Conservation (phyloP, 2,888 invertebrate genomes). For the Carpatolechia fugitivella region DNA sequence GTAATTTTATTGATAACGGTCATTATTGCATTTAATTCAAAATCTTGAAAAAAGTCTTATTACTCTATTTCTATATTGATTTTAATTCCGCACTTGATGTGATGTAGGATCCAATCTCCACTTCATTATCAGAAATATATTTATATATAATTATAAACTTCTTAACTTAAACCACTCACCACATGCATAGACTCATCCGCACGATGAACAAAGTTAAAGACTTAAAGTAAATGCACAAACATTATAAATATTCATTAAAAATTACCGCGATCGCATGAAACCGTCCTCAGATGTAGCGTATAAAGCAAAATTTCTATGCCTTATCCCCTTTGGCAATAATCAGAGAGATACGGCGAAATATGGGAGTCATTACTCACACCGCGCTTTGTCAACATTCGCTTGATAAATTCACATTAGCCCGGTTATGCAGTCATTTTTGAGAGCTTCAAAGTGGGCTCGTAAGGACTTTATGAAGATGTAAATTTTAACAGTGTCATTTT, state of each 20-base stretch:
- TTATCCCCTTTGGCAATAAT: slow-evolving; percentile 67
- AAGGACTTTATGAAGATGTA: slow-evolving; percentile 7
- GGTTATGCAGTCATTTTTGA: slow-evolving; percentile 49
- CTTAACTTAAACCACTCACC: neutral
- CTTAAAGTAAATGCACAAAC: slow-evolving; percentile 54
- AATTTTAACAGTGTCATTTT: neutral
- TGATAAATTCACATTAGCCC: slow-evolving; percentile 62
- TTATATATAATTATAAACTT: too few relatives aligned
- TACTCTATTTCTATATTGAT: too few relatives aligned
- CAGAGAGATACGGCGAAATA: slow-evolving; percentile 66
- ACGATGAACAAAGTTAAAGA: slow-evolving; percentile 40
- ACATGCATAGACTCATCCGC: neutral
- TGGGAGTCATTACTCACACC: slow-evolving; percentile 62
- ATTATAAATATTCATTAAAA: slow-evolving; percentile 68
- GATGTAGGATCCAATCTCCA: too few relatives aligned
- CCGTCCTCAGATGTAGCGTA: slow-evolving; percentile 40
- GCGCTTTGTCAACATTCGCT: slow-evolving; percentile 64
- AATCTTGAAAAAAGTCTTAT: too few relatives aligned
- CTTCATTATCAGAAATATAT: too few relatives aligned
- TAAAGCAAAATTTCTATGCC: slow-evolving; percentile 57
- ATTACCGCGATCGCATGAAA: slow-evolving; percentile 48
- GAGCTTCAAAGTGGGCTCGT: slow-evolving; percentile 8
- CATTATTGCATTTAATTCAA: too few relatives aligned
- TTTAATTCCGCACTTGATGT: too few relatives aligned
- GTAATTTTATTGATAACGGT: too few relatives aligned